Conservation (phyloP, 1,140 invertebrate genomes). For the Eufriesea mexicana region DNA sequence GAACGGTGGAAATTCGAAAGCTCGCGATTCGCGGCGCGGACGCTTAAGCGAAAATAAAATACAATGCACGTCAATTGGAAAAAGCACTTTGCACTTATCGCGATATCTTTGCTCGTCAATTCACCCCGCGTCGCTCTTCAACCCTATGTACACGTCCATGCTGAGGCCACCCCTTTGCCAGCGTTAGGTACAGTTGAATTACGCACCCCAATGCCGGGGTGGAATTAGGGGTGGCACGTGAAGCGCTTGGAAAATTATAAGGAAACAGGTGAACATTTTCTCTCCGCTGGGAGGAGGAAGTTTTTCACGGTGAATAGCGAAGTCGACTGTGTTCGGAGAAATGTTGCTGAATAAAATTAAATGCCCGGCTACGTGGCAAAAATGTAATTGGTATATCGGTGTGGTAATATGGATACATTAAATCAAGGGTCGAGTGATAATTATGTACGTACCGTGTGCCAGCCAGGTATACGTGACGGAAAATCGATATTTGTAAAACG, state of each 20-base stretch:
- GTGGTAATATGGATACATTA: not conserved
- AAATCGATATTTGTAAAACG: not conserved
- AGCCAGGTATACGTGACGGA: no score
- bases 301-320: not conserved
- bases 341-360: not conserved
- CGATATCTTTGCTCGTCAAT: slow-evolving; percentile 15
- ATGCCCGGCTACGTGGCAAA: no score
- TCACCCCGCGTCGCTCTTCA: not conserved
- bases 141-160: not conserved
- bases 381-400: not conserved
- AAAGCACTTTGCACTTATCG: slow-evolving; percentile 24
- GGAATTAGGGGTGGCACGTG: slow-evolving; percentile 52
- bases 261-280: slow-evolving; percentile 61
- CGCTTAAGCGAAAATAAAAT: slow-evolving; percentile 13
- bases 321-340: not conserved
- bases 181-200: slow-evolving; percentile 74
- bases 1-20: not conserved
- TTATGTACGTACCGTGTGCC: not conserved
- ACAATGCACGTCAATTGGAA: slow-evolving; percentile 15
- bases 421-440: not conserved
- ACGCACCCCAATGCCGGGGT: slow-evolving; percentile 73
- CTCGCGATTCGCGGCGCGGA: not conserved
- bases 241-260: slow-evolving; percentile 53
- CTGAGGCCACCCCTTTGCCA: slow-evolving; percentile 55
- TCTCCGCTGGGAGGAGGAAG: not conserved